phyloP scores from a whole-genome alignment of 2,797 vertebrate genomes.

The Novumbra hubbsi region DNA sequence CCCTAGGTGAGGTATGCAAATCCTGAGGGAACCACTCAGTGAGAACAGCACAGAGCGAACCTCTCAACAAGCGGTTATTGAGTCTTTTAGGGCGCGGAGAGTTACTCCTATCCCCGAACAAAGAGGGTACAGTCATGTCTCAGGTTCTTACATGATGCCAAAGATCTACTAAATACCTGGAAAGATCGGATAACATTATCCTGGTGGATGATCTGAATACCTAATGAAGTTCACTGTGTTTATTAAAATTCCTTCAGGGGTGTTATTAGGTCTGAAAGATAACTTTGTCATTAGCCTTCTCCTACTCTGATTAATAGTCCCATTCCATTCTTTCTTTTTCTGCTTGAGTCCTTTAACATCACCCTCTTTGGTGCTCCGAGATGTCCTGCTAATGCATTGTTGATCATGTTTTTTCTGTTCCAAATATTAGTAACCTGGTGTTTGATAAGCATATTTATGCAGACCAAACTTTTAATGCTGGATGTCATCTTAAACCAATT shows the following conservation, averaged over 20 bases:
- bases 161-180: conserved; percentile 21
- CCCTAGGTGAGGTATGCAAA: not conserved
- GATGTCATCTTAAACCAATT: not conserved
- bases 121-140: conserved; percentile 24
- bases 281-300: conserved; percentile 35
- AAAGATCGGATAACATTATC: conserved; percentile 44
- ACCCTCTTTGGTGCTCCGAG: not conserved
- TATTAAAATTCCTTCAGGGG: conserved; percentile 35
- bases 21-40: conserved; percentile 20
- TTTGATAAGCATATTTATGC: not conserved
- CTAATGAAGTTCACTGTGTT: conserved; percentile 42
- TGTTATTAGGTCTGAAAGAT: conserved; percentile 39
- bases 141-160: conserved; percentile 28
- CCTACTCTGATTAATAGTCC: conserved; percentile 30
- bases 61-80: conserved; percentile 34
- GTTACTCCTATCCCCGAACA: conserved; percentile 24
- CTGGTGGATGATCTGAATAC: conserved; percentile 25
- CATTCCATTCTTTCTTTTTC: conserved; percentile 32
- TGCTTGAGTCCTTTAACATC: conserved; percentile 23
- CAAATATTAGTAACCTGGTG: not conserved
- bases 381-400: conserved; percentile 35
- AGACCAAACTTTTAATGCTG: not conserved
- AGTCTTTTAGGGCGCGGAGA: conserved; percentile 20
- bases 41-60: conserved; percentile 20
- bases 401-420: conserved; percentile 19